These are phyloP conservation scores for Gymnodraco acuticeps DNA, from an alignment of 2,797 vertebrate species.

Conservation along the genomic window DNA sequence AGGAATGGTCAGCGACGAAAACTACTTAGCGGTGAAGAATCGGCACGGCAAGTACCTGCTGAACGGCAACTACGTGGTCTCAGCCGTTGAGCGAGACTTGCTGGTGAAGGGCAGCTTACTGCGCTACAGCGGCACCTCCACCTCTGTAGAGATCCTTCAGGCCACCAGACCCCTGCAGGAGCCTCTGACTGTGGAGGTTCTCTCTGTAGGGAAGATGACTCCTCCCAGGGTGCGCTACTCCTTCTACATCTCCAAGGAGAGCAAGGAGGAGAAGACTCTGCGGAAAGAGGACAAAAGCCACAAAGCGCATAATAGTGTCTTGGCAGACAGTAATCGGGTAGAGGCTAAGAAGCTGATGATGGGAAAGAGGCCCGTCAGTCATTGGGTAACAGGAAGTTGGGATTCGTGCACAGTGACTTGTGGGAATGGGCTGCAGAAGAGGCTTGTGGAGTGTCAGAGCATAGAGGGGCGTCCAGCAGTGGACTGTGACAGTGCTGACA, in stretches of 20 bases:
- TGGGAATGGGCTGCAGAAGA: conserved; percentile 90
- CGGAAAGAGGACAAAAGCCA: conserved; percentile 84
- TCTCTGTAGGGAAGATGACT: conserved; percentile 97
- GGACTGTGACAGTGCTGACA: conserved; percentile 83
- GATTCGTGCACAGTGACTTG: conserved; percentile 91
- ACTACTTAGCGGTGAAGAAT: conserved; percentile 96
- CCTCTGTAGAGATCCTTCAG: conserved; percentile 91
- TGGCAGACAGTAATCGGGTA: conserved; percentile 77
- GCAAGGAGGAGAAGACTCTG: conserved; percentile 87
- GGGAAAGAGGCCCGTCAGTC: conserved; percentile 69
- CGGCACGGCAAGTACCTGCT: conserved; percentile 91
- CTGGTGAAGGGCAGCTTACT: conserved; percentile 92
- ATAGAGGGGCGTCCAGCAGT: conserved; percentile 81
- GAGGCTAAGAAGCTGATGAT: conserved; percentile 67
- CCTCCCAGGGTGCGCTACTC: conserved; percentile 96
- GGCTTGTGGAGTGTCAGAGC: conserved; percentile 89
- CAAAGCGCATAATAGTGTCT: conserved; percentile 86
- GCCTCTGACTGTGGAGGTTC: conserved; percentile 92
- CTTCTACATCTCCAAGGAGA: conserved; percentile 91
- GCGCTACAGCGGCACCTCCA: conserved; percentile 93
- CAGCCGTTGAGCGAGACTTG: conserved; percentile 92
- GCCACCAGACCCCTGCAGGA: conserved; percentile 92
- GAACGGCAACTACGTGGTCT: conserved; percentile 96
- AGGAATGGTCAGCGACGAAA: conserved; percentile 93
- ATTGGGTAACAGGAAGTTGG: conserved; percentile 92